A percentile compares a stretch with the other conserved stretches of the same genome.
Conservation (phyloP, 2,113 vertebrate species). For the Pitta sordida region DNA sequence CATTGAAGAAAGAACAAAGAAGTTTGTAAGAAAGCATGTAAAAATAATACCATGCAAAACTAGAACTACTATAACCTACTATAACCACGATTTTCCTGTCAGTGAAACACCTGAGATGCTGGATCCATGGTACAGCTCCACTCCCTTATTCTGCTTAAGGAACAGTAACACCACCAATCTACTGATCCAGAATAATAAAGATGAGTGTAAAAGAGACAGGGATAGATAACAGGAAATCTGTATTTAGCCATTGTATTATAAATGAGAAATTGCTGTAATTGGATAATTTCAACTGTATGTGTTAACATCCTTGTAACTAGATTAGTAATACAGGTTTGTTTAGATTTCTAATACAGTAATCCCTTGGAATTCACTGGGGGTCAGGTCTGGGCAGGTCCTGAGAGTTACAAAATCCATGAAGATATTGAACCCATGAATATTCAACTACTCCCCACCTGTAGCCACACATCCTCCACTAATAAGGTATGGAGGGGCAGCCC, state of each 20-base stretch:
- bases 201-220: neutral
- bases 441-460: too few species aligned
- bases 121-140: fast-evolving
- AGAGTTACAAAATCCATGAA: too few species aligned
- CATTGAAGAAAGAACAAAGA: neutral
- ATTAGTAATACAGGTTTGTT: neutral
- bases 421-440: too few species aligned
- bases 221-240: neutral
- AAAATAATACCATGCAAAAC: neutral
- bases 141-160: neutral
- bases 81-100: neutral
- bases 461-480: too few species aligned
- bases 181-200: neutral
- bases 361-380: too few species aligned
- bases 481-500: too few species aligned
- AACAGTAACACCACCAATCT: neutral
- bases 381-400: too few species aligned
- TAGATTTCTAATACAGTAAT: neutral
- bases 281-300: neutral
- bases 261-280: neutral
- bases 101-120: neutral
- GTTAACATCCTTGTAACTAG: neutral
- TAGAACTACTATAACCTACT: neutral
- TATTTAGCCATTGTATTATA: neutral
- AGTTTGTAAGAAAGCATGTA: neutral